phyloP scores from a whole-genome alignment of 2,797 vertebrate genomes.

The Tangara arthus region DNA sequence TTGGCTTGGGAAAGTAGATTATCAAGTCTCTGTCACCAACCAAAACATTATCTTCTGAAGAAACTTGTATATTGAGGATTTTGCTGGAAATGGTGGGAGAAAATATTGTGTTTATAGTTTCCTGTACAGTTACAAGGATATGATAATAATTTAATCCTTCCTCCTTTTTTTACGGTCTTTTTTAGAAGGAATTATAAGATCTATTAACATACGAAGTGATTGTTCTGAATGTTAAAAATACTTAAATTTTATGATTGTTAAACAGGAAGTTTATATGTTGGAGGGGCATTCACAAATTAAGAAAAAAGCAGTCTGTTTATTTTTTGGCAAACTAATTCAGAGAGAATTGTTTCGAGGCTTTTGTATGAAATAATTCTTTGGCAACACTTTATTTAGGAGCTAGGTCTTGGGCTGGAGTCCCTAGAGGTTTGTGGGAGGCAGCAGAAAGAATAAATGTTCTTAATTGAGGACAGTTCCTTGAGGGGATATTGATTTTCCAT shows the following conservation, averaged over 20 bases:
- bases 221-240: background rate
- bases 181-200: background rate
- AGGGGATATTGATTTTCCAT: background rate
- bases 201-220: background rate
- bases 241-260: background rate
- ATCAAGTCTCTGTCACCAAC: background rate
- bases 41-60: background rate
- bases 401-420: background rate
- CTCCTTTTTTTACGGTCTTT: background rate
- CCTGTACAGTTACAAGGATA: background rate
- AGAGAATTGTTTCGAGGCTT: background rate
- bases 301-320: background rate
- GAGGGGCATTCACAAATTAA: background rate
- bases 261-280: background rate
- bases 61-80: background rate
- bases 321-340: conserved; percentile 11
- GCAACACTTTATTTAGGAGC: background rate
- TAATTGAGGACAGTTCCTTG: background rate
- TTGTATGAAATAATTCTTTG: conserved; percentile 8
- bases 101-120: background rate
- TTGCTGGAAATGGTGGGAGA: background rate
- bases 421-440: background rate
- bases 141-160: background rate
- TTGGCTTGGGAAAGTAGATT: background rate
- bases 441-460: background rate